A percentile compares a stretch with the other conserved stretches of the same genome.
Evolutionary conservation across 2,888 invertebrate species (phyloP).

Genomic region (Tricholauxania praeusta): DNA sequence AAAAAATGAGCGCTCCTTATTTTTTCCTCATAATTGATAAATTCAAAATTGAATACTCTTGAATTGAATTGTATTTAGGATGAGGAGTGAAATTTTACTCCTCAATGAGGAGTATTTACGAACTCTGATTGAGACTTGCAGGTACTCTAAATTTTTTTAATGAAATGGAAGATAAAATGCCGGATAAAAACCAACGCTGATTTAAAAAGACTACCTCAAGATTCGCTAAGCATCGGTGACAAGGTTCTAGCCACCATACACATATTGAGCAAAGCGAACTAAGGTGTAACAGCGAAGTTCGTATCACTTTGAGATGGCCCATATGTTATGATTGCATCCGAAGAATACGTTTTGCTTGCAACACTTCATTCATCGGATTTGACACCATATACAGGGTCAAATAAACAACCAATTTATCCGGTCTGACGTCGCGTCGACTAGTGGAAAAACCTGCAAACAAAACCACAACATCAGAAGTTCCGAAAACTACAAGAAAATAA

Average conservation of each 20-base stretch:
- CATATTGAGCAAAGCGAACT: slow-evolving; percentile 14
- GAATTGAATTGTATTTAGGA: no score
- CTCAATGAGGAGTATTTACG: no score
- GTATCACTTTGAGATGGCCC: slow-evolving; percentile 26
- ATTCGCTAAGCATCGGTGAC: slow-evolving; percentile 3
- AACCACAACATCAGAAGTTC: no score
- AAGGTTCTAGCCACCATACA: slow-evolving; percentile 25
- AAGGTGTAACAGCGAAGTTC: slow-evolving; percentile 18
- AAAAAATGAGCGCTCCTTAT: no score
- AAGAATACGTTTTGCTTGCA: slow-evolving; percentile 15
- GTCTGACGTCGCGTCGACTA: background rate
- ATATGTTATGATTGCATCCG: slow-evolving; percentile 5
- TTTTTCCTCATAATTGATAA: no score
- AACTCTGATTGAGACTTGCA: no score
- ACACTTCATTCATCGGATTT: slow-evolving; percentile 8
- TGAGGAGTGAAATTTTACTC: no score
- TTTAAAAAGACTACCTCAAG: slow-evolving; percentile 15
- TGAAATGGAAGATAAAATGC: no score
- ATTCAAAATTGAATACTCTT: no score
- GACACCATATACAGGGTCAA: background rate
- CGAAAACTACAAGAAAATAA: no score
- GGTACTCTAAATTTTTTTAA: no score
- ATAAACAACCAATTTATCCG: slow-evolving; percentile 6
- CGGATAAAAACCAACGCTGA: slow-evolving; percentile 20
- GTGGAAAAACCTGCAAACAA: no score